Evolutionary conservation across 2,888 invertebrate genomes (phyloP).

Genomic region (Geophilus truncorum): DNA sequence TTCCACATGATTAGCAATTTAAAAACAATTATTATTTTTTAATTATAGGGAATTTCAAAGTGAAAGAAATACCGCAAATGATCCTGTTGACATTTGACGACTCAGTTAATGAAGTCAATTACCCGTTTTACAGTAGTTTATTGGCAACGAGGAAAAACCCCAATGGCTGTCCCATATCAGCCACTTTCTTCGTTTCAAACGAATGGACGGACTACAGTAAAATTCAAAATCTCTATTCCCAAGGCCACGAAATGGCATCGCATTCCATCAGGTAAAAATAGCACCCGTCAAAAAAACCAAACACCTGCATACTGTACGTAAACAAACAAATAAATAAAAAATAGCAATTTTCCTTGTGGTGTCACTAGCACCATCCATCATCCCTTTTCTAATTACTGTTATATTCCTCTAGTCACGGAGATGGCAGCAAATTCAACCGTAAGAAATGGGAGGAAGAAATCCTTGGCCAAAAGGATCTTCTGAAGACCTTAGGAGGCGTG

Average conservation of each 20-base stretch:
- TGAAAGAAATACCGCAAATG: slow-evolving; percentile 84
- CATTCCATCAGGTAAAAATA: slow-evolving; percentile 67
- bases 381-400: too few species aligned
- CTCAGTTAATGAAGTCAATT: slow-evolving; percentile 90
- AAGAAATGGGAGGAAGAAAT: slow-evolving; percentile 41
- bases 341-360: too few species aligned
- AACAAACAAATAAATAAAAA: not conserved
- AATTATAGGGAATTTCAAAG: too few species aligned
- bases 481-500: slow-evolving; percentile 40
- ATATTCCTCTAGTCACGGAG: slow-evolving; percentile 23
- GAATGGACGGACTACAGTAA: slow-evolving; percentile 99
- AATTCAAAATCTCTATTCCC: slow-evolving; percentile 89
- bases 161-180: slow-evolving; percentile 80
- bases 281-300: too few species aligned
- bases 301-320: too few species aligned
- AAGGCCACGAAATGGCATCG: slow-evolving; percentile 95
- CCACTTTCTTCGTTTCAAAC: slow-evolving; percentile 96
- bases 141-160: slow-evolving; percentile 84
- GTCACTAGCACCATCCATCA: too few species aligned
- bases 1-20: too few species aligned
- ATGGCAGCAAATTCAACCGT: not conserved
- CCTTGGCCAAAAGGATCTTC: slow-evolving; percentile 41
- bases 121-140: slow-evolving; percentile 83
- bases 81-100: slow-evolving; percentile 90
- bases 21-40: too few species aligned